These are phyloP conservation scores for Notarius lentiginosus DNA, from an alignment of 2,113 vertebrate species.

Conservation along the genomic window DNA sequence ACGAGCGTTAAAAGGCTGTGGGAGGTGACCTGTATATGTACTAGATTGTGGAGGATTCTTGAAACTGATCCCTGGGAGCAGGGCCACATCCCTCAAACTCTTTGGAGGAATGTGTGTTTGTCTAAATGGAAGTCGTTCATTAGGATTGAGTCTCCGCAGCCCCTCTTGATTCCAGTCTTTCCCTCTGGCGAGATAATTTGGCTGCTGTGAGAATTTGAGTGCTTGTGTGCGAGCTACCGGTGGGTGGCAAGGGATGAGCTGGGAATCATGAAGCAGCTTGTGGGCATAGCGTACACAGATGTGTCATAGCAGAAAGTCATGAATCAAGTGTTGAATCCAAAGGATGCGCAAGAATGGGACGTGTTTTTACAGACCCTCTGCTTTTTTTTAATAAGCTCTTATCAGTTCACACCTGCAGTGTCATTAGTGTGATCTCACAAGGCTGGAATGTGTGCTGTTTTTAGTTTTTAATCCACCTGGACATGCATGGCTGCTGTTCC, in stretches of 20 bases:
- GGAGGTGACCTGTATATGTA: conserved; percentile 28
- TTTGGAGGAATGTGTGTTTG: conserved; percentile 27
- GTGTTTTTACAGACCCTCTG: conserved; percentile 8
- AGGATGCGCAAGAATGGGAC: background rate
- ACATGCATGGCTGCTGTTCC: too few relatives aligned
- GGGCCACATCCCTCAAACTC: conserved; percentile 25
- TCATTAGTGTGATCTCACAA: conserved; percentile 2
- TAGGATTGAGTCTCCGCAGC: conserved; percentile 27
- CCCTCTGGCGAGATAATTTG: conserved; percentile 21
- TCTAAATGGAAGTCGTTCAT: conserved; percentile 39
- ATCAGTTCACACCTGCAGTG: conserved; percentile 32
- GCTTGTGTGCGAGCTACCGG: conserved; percentile 27
- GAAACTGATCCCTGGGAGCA: conserved; percentile 25
- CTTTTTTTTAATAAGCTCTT: conserved; percentile 4
- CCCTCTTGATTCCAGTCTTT: conserved; percentile 15
- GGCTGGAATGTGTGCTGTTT: conserved; percentile 12
- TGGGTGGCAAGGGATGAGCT: conserved; percentile 36
- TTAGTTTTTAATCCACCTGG: background rate
- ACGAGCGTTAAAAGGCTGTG: conserved; percentile 25
- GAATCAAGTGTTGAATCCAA: conserved; percentile 18
- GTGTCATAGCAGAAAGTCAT: conserved; percentile 3
- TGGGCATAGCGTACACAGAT: conserved; percentile 11
- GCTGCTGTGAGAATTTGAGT: background rate
- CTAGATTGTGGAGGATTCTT: background rate
- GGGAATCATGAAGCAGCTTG: background rate